Conservation (phyloP, 2,113 vertebrate genomes). For the Illadopsis cleaveri region DNA sequence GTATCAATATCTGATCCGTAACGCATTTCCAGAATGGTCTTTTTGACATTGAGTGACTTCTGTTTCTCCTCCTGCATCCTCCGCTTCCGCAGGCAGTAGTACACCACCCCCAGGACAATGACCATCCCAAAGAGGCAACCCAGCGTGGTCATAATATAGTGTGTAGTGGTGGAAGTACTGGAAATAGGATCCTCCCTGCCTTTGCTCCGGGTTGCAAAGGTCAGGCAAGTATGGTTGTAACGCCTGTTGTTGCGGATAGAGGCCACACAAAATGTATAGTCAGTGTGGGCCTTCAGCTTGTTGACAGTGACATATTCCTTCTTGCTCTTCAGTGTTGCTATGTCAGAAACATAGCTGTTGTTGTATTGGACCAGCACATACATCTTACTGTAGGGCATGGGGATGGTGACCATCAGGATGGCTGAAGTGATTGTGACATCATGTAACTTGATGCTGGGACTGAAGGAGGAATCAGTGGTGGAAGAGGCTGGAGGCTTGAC, state of each 20-base stretch:
- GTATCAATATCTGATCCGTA: slow-evolving; percentile 95
- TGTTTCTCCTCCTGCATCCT: slow-evolving; percentile 94
- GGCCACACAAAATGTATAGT: slow-evolving; percentile 95
- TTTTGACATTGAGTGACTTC: slow-evolving; percentile 95
- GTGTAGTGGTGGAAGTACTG: slow-evolving; percentile 91
- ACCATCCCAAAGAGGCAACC: slow-evolving; percentile 98
- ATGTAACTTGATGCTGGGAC: slow-evolving; percentile 88
- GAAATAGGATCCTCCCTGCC: slow-evolving; percentile 78
- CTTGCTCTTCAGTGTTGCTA: slow-evolving; percentile 89
- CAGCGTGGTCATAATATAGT: slow-evolving; percentile 98
- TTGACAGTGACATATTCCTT: slow-evolving; percentile 86
- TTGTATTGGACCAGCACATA: slow-evolving; percentile 95
- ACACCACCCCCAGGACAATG: slow-evolving; percentile 93
- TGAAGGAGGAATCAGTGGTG: slow-evolving; percentile 82
- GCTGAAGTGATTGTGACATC: slow-evolving; percentile 84
- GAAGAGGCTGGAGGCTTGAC: slow-evolving; percentile 86
- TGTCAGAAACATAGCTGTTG: slow-evolving; percentile 84
- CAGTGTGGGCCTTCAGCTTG: slow-evolving; percentile 87
- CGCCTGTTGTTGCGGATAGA: slow-evolving; percentile 90
- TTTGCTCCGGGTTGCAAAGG: slow-evolving; percentile 86
- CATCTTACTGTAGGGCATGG: slow-evolving; percentile 94
- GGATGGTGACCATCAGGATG: slow-evolving; percentile 90
- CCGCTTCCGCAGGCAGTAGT: slow-evolving; percentile 91
- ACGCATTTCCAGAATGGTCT: slow-evolving; percentile 97
- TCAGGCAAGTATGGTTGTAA: slow-evolving; percentile 95